Evolutionary conservation across 2,888 invertebrate genomes (phyloP), one percentile per base, ranked within the genome.

Genomic region (Dasypolia templi): DNA sequence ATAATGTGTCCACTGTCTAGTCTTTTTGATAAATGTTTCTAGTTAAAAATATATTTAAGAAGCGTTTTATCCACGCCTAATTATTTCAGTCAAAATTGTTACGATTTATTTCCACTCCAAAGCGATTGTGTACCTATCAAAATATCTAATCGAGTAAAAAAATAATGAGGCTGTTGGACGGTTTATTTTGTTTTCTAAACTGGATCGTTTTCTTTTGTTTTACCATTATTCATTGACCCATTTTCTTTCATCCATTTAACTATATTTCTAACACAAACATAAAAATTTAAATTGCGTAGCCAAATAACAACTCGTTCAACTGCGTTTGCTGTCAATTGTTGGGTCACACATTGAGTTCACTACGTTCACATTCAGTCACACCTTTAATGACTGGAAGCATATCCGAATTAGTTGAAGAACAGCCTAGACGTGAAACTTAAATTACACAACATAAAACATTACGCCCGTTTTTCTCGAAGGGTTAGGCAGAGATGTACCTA

Each of bases 31-130:
- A 59, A 75, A 75, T 74, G 71, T 46, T 71, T 77, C 56, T 77
- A 51, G 72, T 79, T 68, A 42, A 76, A 75, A 75, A 75, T 73
- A 75, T 72, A 77, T 51, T 69, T 71, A 81, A 76, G 61, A 35
- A 70, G 64, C 62, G 67, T 68, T 86, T 88, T 78, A 86, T 87
- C 80, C 88, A 89, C 84, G 84, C 88, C 83, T 90, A 88, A 91
- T 89, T 90, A 89, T 83, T 77, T 63, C 72, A 84, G 86, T 88
- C 86, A 82, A 89, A 86, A 86, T 87, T 81, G 85, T 84, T 82
- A 82, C 79, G 78, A 85, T 89, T 88, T 87, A 88, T 89, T 88
- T 88, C 83, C 81, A 81, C 79, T 81, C 55, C 81, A 72, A 77
- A 73, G 59, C 75, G 61, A 67, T 79, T 77, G 58, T 70, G n/a